These are phyloP conservation scores for Euplagia quadripunctaria DNA, from an alignment of 2,888 invertebrate species.

Conservation along the genomic window DNA sequence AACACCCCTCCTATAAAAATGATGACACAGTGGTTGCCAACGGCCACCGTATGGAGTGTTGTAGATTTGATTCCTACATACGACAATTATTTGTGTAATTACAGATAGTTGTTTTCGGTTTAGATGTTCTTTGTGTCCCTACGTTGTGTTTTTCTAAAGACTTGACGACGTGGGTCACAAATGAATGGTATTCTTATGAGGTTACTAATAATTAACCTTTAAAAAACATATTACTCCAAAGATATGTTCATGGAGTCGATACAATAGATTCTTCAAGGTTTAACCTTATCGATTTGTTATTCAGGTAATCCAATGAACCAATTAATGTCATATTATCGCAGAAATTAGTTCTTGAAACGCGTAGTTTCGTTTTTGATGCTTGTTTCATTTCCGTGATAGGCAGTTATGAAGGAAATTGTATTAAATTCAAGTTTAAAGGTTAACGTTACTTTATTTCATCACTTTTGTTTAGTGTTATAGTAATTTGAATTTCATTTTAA, in stretches of 20 bases:
- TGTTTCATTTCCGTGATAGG: conserved; percentile 6
- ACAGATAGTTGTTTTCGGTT: too few relatives aligned
- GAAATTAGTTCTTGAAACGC: conserved; percentile 10
- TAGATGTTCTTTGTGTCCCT: too few relatives aligned
- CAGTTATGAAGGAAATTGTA: conserved; percentile 36
- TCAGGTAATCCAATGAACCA: conserved; percentile 8
- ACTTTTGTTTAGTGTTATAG: background rate
- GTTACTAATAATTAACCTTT: background rate
- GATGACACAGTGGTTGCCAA: background rate
- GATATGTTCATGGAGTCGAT: conserved; percentile 3
- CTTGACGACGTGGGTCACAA: too few relatives aligned
- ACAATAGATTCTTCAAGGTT: conserved; percentile 17
- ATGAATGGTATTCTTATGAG: too few relatives aligned
- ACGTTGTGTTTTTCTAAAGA: too few relatives aligned
- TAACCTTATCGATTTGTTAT: conserved; percentile 16
- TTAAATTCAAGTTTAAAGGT: conserved; percentile 46
- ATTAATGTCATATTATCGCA: conserved; percentile 14
- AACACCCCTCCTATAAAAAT: too few relatives aligned
- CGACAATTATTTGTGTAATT: too few relatives aligned
- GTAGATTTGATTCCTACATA: too few relatives aligned
- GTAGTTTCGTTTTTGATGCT: conserved; percentile 2
- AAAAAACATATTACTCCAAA: background rate
- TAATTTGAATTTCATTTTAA: conserved; percentile 1
- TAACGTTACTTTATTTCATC: conserved; percentile 14
- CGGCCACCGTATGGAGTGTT: background rate